A percentile compares a stretch with the other conserved stretches of the same genome.
Evolutionary conservation across 2,888 invertebrate genomes (phyloP).

Genomic region (Gerris lacustris): DNA sequence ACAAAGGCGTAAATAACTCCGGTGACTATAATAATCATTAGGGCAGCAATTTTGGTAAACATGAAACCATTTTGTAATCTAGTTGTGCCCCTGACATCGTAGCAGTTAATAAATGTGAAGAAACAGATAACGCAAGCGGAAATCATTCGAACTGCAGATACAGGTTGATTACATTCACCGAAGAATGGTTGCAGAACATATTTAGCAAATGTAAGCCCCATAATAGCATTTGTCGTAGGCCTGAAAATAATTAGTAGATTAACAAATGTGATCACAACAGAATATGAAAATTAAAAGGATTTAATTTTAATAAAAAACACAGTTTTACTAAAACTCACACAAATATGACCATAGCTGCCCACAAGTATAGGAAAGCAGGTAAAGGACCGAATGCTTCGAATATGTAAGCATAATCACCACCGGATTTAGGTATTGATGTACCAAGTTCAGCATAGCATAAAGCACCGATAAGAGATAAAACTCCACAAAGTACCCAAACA

Average conservation of each 20-base stretch:
- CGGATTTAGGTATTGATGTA: conserved; percentile 77
- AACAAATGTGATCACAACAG: neutral
- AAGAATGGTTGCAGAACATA: conserved; percentile 84
- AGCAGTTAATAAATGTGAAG: conserved; percentile 78
- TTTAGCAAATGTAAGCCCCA: conserved; percentile 85
- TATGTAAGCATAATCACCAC: conserved; percentile 95
- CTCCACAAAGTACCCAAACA: conserved; percentile 79
- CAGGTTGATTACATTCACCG: conserved; percentile 59
- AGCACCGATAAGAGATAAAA: conserved; percentile 73
- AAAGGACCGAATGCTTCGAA: conserved; percentile 80
- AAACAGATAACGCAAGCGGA: conserved; percentile 74
- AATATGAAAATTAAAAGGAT: neutral
- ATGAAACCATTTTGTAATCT: conserved; percentile 84
- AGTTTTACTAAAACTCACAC: conserved; percentile 53
- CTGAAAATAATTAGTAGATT: conserved; percentile 40
- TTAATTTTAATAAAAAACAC: neutral
- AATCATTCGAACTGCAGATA: conserved; percentile 54
- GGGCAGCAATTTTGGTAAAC: conserved; percentile 77
- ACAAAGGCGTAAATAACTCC: conserved; percentile 51
- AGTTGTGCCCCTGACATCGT: conserved; percentile 73
- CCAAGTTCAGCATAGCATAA: conserved; percentile 94
- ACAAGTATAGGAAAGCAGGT: conserved; percentile 86
- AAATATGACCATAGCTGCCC: conserved; percentile 95
- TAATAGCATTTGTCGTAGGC: conserved; percentile 93
- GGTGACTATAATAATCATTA: conserved; percentile 67